Evolutionary conservation across 2,113 vertebrate genomes (phyloP), one percentile per base, ranked within the genome.

Genomic region (Parus major): DNA sequence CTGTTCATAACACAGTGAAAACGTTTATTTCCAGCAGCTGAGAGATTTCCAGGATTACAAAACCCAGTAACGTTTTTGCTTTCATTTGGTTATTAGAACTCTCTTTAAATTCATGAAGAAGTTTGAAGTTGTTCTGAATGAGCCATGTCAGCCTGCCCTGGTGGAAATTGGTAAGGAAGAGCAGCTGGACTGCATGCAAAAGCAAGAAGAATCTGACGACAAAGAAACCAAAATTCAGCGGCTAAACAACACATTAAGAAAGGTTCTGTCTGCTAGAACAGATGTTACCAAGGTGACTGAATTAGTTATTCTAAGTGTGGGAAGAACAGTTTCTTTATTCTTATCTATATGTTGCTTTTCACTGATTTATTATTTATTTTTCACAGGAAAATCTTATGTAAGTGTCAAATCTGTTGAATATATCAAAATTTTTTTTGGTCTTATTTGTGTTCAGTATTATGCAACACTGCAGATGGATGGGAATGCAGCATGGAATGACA

Each of bases 41-140:
- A 82, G 24, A 79, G 6, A 44, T 36, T 88, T 55, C 52, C 11
- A 64, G 36, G 42, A 47, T 61, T 85, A 50, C 82, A 80, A 82
- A 78, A 61, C 9, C 7, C 22, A 28, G 20, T 92, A 61, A 91
- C 20, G 11, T 28, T 64, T 70, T 44, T 92, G 23, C 17, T 88
- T 94, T 81, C 57, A 9, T 84, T 57, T 95, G 92, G 17, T 92
- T 57, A 59, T 79, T 95, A 99, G 99, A 94, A 99, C 98, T 19
- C 98, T 99, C 18, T 99, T 99, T 93, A 99, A 99, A 97, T 99
- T 98, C 97, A 98, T 99, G 95, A 99, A 98, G 98, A 99, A 99
- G 95, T 99, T 99, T 95, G 98, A 99, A 96, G 97, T 96, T 70
- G 97, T 97, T 52, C 97, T 99, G 90, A 97, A 78, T 79, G 98